phyloP scores from a whole-genome alignment of 2,888 invertebrate species.

The Torymus texanus region DNA sequence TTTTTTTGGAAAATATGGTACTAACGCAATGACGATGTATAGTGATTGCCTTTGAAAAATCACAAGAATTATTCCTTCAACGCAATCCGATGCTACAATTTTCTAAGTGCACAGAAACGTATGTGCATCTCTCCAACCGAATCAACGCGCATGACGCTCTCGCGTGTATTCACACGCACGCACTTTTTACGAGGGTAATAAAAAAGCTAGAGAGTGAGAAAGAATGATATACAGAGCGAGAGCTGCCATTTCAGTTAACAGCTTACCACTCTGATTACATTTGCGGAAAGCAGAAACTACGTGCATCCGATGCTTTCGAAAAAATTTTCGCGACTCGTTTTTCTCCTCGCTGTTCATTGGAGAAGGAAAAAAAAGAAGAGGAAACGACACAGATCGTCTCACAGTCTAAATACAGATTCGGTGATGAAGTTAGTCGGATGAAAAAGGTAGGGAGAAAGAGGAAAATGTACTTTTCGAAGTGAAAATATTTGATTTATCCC shows the following conservation, averaged over 20 bases:
- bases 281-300: conserved; percentile 6
- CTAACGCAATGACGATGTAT: too few species aligned
- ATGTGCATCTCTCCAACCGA: background rate
- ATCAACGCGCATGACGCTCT: background rate
- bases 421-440: conserved; percentile 24
- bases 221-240: too few species aligned
- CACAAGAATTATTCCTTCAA: too few species aligned
- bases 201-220: background rate
- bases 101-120: too few species aligned
- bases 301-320: background rate
- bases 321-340: background rate
- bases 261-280: conserved; percentile 21
- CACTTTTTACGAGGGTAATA: conserved; percentile 16
- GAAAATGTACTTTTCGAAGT: conserved; percentile 9
- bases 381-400: too few species aligned
- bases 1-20: too few species aligned
- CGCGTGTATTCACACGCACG: too few species aligned
- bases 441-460: background rate
- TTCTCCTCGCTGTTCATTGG: too few species aligned
- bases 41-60: too few species aligned
- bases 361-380: too few species aligned
- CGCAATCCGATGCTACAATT: too few species aligned
- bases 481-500: conserved; percentile 44
- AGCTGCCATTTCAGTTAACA: background rate
- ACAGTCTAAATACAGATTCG: conserved; percentile 8